A percentile compares a stretch with the other conserved stretches of the same genome.
phyloP scores from a whole-genome alignment of 2,113 vertebrate genomes.

The Ctenodactylus gundi region DNA sequence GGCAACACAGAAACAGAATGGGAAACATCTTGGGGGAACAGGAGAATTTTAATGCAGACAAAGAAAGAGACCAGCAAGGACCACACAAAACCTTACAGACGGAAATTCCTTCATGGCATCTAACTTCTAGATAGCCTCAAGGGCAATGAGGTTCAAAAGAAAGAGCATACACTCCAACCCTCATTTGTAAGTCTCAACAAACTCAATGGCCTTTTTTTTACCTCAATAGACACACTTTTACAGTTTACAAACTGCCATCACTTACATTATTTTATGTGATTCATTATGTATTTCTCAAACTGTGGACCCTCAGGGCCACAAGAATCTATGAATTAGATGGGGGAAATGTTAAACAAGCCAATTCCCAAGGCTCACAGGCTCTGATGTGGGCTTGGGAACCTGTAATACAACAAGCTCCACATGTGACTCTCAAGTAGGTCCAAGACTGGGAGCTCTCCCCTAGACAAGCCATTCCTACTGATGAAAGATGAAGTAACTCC shows the following conservation, averaged over 20 bases:
- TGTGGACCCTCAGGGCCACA: background rate
- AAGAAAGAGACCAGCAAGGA: background rate
- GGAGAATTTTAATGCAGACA: background rate
- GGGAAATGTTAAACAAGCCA: background rate
- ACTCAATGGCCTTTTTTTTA: background rate
- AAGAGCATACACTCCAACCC: background rate
- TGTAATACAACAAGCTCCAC: constrained; percentile 7
- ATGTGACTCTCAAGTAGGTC: background rate
- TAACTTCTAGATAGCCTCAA: background rate
- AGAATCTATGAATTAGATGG: background rate
- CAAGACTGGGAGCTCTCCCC: background rate
- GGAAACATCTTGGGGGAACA: background rate
- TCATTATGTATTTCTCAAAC: background rate
- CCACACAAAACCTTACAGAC: background rate
- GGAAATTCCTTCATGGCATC: too few relatives aligned
- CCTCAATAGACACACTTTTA: background rate
- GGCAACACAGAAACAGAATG: background rate
- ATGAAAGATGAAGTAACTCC: background rate
- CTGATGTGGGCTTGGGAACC: background rate
- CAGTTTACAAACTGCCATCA: background rate
- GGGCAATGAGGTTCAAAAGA: background rate
- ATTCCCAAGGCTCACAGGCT: background rate
- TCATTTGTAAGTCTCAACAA: background rate
- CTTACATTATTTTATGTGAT: background rate
- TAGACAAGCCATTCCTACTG: background rate